Conservation (phyloP, 2,888 invertebrate genomes). For the Ypsolopha sequella region DNA sequence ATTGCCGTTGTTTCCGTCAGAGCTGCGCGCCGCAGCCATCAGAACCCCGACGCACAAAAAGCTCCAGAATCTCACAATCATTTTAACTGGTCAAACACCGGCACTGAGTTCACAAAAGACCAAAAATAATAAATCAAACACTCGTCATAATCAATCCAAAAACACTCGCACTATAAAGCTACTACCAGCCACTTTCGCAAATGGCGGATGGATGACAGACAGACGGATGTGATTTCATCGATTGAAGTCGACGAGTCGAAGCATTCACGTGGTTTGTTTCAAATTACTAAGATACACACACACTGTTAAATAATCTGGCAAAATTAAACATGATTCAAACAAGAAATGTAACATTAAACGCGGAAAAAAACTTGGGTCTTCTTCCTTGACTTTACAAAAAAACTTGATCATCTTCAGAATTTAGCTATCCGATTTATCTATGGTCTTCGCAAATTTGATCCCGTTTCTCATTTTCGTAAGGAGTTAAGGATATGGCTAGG, state of each 20-base stretch:
- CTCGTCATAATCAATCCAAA: constrained; percentile 46
- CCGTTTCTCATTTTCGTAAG: too few relatives aligned
- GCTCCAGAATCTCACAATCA: constrained; percentile 69
- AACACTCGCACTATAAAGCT: constrained; percentile 58
- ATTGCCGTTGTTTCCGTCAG: constrained; percentile 64
- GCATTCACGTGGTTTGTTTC: constrained; percentile 36
- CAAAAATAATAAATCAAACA: constrained; percentile 55
- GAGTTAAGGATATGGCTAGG: too few relatives aligned
- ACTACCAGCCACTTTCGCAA: constrained; percentile 61
- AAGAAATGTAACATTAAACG: too few relatives aligned
- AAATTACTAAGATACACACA: background rate
- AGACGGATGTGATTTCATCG: constrained; percentile 68
- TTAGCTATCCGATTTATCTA: too few relatives aligned
- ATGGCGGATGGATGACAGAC: constrained; percentile 68
- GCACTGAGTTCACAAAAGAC: constrained; percentile 58
- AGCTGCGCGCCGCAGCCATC: constrained; percentile 56
- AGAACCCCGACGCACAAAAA: constrained; percentile 63
- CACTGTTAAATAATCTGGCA: background rate
- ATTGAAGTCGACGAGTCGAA: constrained; percentile 27
- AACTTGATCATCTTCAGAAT: too few relatives aligned
- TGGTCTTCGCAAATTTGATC: too few relatives aligned
- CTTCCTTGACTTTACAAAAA: too few relatives aligned
- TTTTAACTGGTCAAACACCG: constrained; percentile 50
- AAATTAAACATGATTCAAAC: too few relatives aligned
- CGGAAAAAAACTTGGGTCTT: too few relatives aligned